Percentiles rank a stretch among this genome's conserved stretches.
These are phyloP conservation scores for Xylota sylvarum DNA, from an alignment of 2,888 invertebrate genomes.

Conservation along the genomic window DNA sequence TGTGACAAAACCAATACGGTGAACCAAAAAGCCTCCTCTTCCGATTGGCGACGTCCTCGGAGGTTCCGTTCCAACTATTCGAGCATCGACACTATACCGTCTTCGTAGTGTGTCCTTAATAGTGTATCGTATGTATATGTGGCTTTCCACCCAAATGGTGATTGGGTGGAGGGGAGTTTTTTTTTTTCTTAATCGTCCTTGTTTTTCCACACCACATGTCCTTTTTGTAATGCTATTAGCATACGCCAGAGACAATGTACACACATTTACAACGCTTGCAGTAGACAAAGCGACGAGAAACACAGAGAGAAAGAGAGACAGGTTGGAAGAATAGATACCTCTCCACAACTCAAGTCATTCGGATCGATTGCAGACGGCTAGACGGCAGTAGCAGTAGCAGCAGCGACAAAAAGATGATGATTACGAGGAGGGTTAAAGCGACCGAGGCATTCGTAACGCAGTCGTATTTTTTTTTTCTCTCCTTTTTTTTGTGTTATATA, in stretches of 20 bases:
- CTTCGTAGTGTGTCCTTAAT: slow-evolving; percentile 30
- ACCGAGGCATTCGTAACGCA: slow-evolving; percentile 57
- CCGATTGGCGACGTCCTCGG: slow-evolving; percentile 23
- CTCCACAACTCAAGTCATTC: slow-evolving; percentile 44
- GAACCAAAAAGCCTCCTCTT: slow-evolving; percentile 24
- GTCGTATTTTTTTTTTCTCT: not conserved
- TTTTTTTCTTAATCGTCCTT: slow-evolving; percentile 48
- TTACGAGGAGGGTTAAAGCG: slow-evolving; percentile 52
- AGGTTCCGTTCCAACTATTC: slow-evolving; percentile 33
- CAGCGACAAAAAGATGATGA: slow-evolving; percentile 63
- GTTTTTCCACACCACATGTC: slow-evolving; percentile 42
- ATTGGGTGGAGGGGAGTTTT: not conserved
- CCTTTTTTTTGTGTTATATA: slow-evolving; percentile 29
- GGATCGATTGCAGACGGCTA: slow-evolving; percentile 79
- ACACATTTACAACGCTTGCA: slow-evolving; percentile 53
- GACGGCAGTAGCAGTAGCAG: slow-evolving; percentile 64
- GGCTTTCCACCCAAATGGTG: not conserved
- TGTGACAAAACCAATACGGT: slow-evolving; percentile 4
- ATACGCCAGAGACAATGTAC: slow-evolving; percentile 48
- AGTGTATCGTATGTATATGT: slow-evolving; percentile 8
- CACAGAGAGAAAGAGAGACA: slow-evolving; percentile 5
- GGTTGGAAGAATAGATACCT: slow-evolving; percentile 41
- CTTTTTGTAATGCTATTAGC: slow-evolving; percentile 61
- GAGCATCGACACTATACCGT: slow-evolving; percentile 2
- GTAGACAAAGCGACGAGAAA: slow-evolving; percentile 32